phyloP scores from a whole-genome alignment of 2,113 vertebrate species.

The Pluvialis apricaria region DNA sequence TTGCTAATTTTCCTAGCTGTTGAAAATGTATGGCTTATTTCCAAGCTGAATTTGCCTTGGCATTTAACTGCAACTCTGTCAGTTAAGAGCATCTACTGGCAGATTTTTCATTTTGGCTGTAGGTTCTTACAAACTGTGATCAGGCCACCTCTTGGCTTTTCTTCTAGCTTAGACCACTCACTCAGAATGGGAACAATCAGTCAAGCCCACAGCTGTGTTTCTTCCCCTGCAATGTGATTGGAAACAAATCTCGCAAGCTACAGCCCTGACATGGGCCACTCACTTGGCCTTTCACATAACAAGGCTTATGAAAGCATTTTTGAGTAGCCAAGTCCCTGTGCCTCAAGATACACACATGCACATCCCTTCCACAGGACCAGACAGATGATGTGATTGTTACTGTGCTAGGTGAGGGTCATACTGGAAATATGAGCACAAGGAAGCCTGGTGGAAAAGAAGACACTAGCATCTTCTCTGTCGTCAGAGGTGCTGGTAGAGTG shows the following conservation, averaged over 20 bases:
- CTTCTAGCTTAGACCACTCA: not conserved
- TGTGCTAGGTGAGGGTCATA: not conserved
- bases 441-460: not conserved
- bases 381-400: not conserved
- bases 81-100: not conserved
- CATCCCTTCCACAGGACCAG: not conserved
- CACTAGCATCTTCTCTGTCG: not conserved
- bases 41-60: not conserved
- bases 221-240: not conserved
- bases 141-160: not conserved
- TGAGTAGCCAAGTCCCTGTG: not conserved
- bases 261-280: not conserved
- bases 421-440: not conserved
- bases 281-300: not conserved
- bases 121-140: not conserved
- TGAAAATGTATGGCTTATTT: not conserved
- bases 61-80: not conserved
- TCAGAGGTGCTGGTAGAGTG: not conserved
- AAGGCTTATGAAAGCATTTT: not conserved
- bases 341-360: not conserved
- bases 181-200: not conserved
- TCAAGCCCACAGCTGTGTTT: not conserved
- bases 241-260: not conserved
- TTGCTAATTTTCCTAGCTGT: not conserved
- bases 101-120: not conserved